These are phyloP conservation scores for Quiscalus mexicanus DNA, from an alignment of 2,113 vertebrate species.

Conservation along the genomic window DNA sequence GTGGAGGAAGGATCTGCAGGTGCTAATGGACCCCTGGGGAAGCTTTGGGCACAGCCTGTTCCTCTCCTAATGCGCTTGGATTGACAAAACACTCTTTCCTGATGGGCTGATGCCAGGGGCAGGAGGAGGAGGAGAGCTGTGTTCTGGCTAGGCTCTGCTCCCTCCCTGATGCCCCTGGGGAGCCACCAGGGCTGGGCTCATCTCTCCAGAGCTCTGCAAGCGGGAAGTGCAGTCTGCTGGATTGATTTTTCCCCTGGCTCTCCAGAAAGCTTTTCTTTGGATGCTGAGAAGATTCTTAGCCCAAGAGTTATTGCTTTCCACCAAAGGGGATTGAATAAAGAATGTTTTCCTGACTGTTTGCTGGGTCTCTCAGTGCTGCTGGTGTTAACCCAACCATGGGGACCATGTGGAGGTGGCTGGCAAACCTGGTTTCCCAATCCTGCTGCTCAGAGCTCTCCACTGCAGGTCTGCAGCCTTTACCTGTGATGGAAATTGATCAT, in stretches of 20 bases:
- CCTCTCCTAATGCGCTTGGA: neutral
- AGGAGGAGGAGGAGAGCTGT: neutral
- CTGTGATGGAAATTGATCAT: neutral
- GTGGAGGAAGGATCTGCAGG: neutral
- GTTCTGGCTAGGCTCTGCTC: neutral
- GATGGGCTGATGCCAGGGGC: neutral
- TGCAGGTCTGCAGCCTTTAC: neutral
- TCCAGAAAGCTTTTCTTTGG: neutral
- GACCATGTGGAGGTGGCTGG: neutral
- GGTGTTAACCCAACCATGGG: neutral
- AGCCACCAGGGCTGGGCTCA: accelerated
- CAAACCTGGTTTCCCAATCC: neutral
- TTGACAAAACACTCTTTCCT: neutral
- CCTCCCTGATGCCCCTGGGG: neutral
- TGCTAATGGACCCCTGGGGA: conserved; percentile 5
- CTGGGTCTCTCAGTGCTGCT: neutral
- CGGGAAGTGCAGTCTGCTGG: neutral
- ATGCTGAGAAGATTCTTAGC: neutral
- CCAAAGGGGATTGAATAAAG: neutral
- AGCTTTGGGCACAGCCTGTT: neutral
- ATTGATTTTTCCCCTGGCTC: neutral
- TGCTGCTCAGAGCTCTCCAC: neutral
- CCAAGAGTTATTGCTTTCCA: neutral
- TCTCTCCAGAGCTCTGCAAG: conserved; percentile 20
- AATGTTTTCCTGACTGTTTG: neutral